Base-by-base conservation (phyloP, 2,888 invertebrate species). In the Poecilobothrus nobilitatus region DNA sequence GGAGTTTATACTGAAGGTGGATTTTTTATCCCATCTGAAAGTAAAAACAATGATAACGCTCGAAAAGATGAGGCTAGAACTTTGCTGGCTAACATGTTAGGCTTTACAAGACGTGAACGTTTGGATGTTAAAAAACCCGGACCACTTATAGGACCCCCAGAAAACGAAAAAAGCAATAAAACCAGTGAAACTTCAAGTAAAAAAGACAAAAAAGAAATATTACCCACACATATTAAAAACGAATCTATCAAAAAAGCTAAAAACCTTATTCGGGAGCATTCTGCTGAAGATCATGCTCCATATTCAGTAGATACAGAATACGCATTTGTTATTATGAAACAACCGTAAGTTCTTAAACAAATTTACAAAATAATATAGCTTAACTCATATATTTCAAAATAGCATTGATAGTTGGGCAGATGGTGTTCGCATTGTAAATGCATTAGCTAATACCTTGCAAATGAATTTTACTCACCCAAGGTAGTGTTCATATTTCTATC, bases 91-190 rank as follows among this genome's bases (percentile, higher is more conserved):
- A 86, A 87, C 79, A 88, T 88, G 83, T 84, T 88, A 82, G 93
- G 91, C 72, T 95, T 95, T 84, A 91, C 92, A 76, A 87, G 95
- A 76, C 90, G 91, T 75, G 95, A 95, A 84, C 86, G 95, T 76
- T 86, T 94, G 73, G 95, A 95, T 83, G 95, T 95, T 67, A 95
- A 95, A 84, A 95, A 95, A 83, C 95, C 95, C n/a, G 95, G 95
- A 70, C 95, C 95, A 67, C 88, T 87, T 70, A 89, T 80, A 63
- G 81, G 79, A 21, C 80, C 80, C n/a, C 81, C 79, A 20, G 6
- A 9, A 15, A 8, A 8, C 8, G 37, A 73, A 74, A 12, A 73
- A 73, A 10, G 74, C 74, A 21, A 63, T 65, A 68, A 71, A 21
- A 18, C 64, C 12, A 67, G 62, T 53, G 63, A 67, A 8, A 67